A percentile compares a stretch with the other conserved stretches of the same genome.
Conservation (phyloP, 2,888 invertebrate species). For the Leistus spinibarbis region DNA sequence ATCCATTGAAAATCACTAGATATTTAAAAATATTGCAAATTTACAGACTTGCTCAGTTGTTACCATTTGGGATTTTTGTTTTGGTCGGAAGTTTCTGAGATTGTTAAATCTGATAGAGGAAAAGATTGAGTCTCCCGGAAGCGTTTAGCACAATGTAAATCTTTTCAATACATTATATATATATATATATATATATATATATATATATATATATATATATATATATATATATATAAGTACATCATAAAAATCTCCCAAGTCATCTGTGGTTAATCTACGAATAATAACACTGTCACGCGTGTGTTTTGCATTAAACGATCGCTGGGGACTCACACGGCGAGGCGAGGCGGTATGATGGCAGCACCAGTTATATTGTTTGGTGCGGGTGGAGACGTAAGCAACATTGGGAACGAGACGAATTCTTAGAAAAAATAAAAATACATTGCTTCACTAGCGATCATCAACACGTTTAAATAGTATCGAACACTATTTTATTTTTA, state of each 20-base stretch:
- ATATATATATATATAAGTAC: too few species aligned
- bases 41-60: too few species aligned
- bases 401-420: too few species aligned
- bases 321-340: background rate
- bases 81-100: background rate
- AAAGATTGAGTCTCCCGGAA: background rate
- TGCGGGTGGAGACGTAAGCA: background rate
- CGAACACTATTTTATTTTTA: too few species aligned
- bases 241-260: background rate
- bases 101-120: background rate
- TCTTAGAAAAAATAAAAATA: background rate
- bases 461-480: background rate
- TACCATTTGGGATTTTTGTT: too few species aligned
- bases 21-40: too few species aligned
- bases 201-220: too few species aligned
- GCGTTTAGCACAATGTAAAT: background rate
- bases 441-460: background rate
- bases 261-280: slow-evolving; percentile 4
- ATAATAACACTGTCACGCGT: slow-evolving; percentile 10
- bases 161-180: background rate
- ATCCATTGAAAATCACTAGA: too few species aligned
- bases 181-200: too few species aligned
- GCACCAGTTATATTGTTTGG: background rate
- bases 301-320: slow-evolving; percentile 6
- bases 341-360: background rate